phyloP scores from a whole-genome alignment of 1,140 invertebrate genomes.

The Pogonus chalceus region DNA sequence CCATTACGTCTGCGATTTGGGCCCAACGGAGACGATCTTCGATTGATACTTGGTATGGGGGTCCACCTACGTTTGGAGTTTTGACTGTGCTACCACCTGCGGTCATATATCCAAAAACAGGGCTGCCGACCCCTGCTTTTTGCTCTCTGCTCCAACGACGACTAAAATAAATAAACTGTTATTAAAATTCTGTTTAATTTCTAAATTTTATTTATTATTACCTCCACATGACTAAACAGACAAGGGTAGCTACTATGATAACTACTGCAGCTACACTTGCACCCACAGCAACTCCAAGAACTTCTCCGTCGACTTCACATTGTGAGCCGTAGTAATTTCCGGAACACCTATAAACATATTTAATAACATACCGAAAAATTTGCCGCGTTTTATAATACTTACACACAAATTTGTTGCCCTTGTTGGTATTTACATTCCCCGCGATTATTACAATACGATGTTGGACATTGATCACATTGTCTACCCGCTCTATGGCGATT shows the following conservation, averaged over 20 bases:
- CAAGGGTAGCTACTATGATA: constrained; percentile 76
- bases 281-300: constrained; percentile 79
- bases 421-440: constrained; percentile 70
- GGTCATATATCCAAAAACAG: constrained; percentile 70
- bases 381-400: no score
- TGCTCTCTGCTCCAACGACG: constrained; percentile 81
- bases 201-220: constrained; percentile 33
- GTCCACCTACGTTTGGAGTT: constrained; percentile 51
- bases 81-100: constrained; percentile 57
- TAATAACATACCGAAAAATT: no score
- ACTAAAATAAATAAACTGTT: constrained; percentile 38
- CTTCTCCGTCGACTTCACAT: constrained; percentile 86
- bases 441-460: constrained; percentile 69
- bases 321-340: constrained; percentile 78
- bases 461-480: constrained; percentile 63
- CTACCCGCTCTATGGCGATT: constrained; percentile 55
- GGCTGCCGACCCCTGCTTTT: constrained; percentile 64
- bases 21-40: constrained; percentile 74
- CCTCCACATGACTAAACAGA: constrained; percentile 86
- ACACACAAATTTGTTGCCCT: constrained; percentile 71
- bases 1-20: constrained; percentile 74
- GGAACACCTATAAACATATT: constrained; percentile 55
- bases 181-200: background rate
- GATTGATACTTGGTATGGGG: constrained; percentile 55
- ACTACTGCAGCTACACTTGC: constrained; percentile 78